Base-by-base conservation (phyloP, 1,140 invertebrate species). In the Diplogasteroides magnus region DNA sequence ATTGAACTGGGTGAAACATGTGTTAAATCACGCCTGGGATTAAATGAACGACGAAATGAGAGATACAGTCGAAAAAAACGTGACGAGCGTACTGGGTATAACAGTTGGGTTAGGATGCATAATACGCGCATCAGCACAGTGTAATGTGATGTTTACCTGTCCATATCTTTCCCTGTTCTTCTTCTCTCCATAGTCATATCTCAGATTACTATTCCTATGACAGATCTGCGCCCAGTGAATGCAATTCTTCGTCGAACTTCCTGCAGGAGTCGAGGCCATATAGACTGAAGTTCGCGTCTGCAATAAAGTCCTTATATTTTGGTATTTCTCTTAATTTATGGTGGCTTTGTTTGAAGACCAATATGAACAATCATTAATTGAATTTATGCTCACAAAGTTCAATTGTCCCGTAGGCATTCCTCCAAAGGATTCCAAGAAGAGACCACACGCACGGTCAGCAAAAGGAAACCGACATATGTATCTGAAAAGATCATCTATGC, bases 81-180 rank as follows among this genome's bases (percentile, higher is more conserved):
- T n/a, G n/a, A n/a, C n/a, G n/a, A n/a, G n/a, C n/a, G n/a, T n/a
- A n/a, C n/a, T n/a, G n/a, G n/a, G n/a, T n/a, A n/a, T n/a, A n/a
- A n/a, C n/a, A n/a, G n/a, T n/a, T n/a, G n/a, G n/a, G n/a, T n/a
- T n/a, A n/a, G n/a, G n/a, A n/a, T n/a, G n/a, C n/a, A n/a, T n/a
- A n/a, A n/a, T n/a, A n/a, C n/a, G n/a, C n/a, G n/a, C n/a, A n/a
- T n/a, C n/a, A n/a, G n/a, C n/a, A n/a, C n/a, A n/a, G n/a, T n/a
- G n/a, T n/a, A n/a, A n/a, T n/a, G n/a, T n/a, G n/a, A n/a, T n/a
- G n/a, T n/a, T n/a, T n/a, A 26, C 67, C 28, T 65, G 59, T 28
- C 77, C 77, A 64, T 84, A 84, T 59, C 79, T 77, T 28, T 70
- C 58, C 61, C 78, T 69, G 69, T 84, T 84, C 15, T 64, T 64